Percentiles rank a stretch among this genome's conserved stretches.
Evolutionary conservation across 2,888 invertebrate species (phyloP).

Genomic region (Coremacera marginata): DNA sequence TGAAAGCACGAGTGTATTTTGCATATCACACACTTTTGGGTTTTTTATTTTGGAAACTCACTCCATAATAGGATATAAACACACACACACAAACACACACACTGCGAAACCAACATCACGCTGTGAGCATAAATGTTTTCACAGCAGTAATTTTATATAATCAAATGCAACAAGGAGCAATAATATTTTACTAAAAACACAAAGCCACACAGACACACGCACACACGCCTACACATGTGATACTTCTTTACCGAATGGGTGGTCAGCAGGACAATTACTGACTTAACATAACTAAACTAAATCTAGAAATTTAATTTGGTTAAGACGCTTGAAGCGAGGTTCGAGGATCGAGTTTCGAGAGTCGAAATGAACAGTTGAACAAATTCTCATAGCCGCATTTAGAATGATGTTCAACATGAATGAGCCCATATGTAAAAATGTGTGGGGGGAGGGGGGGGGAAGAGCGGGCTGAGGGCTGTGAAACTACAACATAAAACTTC

Average conservation of each 20-base stretch:
- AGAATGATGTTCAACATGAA: not conserved
- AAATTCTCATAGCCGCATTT: not conserved
- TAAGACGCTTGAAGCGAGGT: constrained; percentile 15
- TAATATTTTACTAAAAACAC: constrained; percentile 26
- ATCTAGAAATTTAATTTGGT: constrained; percentile 24
- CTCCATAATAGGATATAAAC: not conserved
- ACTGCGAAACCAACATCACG: not conserved
- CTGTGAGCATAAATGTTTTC: constrained; percentile 36
- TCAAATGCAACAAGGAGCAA: constrained; percentile 34
- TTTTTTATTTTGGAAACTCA: not conserved
- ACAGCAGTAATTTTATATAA: constrained; percentile 34
- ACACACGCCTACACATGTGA: not conserved
- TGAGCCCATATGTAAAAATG: not conserved
- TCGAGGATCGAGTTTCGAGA: not conserved
- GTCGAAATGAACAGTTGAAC: constrained; percentile 17
- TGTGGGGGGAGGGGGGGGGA: not conserved
- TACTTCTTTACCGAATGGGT: not conserved
- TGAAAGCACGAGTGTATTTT: not conserved
- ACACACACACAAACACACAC: not conserved
- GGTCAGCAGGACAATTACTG: not conserved
- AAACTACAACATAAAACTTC: not conserved
- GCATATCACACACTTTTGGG: constrained; percentile 6
- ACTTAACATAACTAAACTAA: constrained; percentile 8
- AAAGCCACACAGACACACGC: not conserved
- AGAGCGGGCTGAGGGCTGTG: too few relatives aligned